These are phyloP conservation scores for Lathamus discolor DNA, from an alignment of 2,113 vertebrate species.

Conservation along the genomic window DNA sequence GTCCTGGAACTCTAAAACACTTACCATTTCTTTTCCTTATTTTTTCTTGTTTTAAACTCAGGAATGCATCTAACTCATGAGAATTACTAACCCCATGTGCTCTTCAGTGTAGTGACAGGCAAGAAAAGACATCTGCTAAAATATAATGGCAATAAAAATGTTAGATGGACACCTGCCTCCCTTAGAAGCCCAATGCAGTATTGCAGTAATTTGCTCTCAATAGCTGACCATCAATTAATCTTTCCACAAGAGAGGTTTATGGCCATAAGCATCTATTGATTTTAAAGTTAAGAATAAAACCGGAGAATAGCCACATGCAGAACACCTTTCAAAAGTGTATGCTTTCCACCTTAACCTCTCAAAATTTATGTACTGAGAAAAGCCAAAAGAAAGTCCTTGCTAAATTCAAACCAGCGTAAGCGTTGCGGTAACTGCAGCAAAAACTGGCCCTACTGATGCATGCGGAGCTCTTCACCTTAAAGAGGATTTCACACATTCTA, in stretches of 20 bases:
- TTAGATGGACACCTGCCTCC: background rate
- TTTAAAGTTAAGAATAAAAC: constrained; percentile 22
- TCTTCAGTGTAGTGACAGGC: background rate
- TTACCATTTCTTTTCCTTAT: background rate
- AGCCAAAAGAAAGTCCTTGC: background rate
- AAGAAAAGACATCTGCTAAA: background rate
- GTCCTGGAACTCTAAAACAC: background rate
- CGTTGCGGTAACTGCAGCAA: background rate
- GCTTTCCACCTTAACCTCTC: constrained; percentile 25
- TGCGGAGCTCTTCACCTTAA: background rate
- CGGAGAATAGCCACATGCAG: constrained; percentile 1
- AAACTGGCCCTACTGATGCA: background rate
- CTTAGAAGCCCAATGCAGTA: background rate
- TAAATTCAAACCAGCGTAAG: background rate
- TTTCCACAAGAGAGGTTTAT: background rate
- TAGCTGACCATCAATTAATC: background rate
- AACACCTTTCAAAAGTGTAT: background rate
- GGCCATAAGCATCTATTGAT: constrained; percentile 25
- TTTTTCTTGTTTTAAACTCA: background rate
- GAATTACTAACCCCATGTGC: background rate
- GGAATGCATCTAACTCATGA: background rate
- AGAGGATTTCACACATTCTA: constrained; percentile 43
- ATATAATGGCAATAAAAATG: background rate
- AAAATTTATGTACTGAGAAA: background rate
- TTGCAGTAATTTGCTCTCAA: background rate